Base-by-base conservation (phyloP, 2,888 invertebrate species). In the Volucella inanis region DNA sequence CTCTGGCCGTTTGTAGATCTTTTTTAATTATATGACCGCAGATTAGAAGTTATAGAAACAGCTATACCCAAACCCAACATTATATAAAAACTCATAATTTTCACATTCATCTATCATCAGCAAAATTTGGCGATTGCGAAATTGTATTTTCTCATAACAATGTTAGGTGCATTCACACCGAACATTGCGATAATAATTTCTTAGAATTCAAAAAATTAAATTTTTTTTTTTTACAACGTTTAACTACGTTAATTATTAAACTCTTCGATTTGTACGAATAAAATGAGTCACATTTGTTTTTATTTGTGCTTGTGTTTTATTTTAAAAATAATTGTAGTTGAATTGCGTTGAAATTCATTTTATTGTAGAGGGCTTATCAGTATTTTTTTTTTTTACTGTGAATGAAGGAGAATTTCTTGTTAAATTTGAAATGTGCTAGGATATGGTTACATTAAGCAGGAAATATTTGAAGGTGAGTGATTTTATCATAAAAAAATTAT, bases 261-360 rank as follows among this genome's bases (percentile, higher is more conserved):
- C 50, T 49, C 31, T 71, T 71, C 59, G 57, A 61, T 45, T 59
- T 52, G 57, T 59, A 57, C 39, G n/a, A 14, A 57, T 18, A 47
- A 64, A 64, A 50, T 78, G 78, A 78, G 41, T 78, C 70, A 78
- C 49, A 14, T 55, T 77, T 55, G 55, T 64, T 71, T 57, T 78
- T 50, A n/a, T 55, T 57, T 3, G 38, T 18, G 4, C 8, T 8
- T 22, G 41, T 57, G 31, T 75, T 59, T 45, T n/a, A 41, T 41
- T n/a, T 41, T 52, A 9, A 14, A 45, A 31, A 3, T 18, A 65
- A 65, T 41, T 57, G 39, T n/a, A n/a, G 38, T 9, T 47, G 39
- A 47, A 39, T 39, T 70, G 12, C 39, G 39, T 49, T 4, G 14
- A 18, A 47, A 55, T 57, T 2, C 12, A 11, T 47, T 70, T 49